Base-by-base conservation (phyloP, 30 jellyfish, hydroid and myxozoan genomes). In the Cassiopea andromeda region DNA sequence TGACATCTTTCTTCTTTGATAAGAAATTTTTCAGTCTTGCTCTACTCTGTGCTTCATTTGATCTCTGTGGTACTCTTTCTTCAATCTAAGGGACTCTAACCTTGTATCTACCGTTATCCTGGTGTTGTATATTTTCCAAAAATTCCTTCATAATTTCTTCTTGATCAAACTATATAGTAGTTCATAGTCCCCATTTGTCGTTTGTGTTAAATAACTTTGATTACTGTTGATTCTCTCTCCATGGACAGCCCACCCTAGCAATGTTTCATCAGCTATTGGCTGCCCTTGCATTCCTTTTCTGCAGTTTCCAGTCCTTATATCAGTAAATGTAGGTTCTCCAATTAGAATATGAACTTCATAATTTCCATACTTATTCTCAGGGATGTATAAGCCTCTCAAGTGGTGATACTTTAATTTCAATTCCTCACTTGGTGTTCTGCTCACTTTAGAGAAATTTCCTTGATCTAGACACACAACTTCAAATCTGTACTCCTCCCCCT, bases 171-270 rank as follows among this genome's bases (percentile, higher is more conserved):
- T 78, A n/a, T n/a, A n/a, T n/a, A n/a, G 59, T 50, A 73, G 18
- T 66, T 85, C 88, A 75, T 85, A 85, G 0, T 85, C 89, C 60
- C 58, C 81, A 48, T 66, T 85, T 44, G 89, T 85, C 12, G 89
- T 85, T 50, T 87, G 94, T 9, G 94, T 87, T 48, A 73, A 85
- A 76, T 47, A 85, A 45, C 71, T 87, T 48, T 58, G 83, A 48
- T 87, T 78, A 7, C 3, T 45, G 9, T 77, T 58, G 2, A 18
- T 43, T n/a, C 78, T 60, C 54, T 72, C 80, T 45, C 93, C 88
- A 85, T 85, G 93, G 2, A 85, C 87, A 6, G 93, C 77, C 93
- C 93, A 75, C 71, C 93, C 93, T n/a, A 73, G 60, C 14, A 85
- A 58, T 85, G 93, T 74, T 74, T 85, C 93, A 73, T 85, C 93